Evolutionary conservation across 2,113 vertebrate species (phyloP), one percentile per base, ranked within the genome.

Genomic region (Lophius piscatorius): DNA sequence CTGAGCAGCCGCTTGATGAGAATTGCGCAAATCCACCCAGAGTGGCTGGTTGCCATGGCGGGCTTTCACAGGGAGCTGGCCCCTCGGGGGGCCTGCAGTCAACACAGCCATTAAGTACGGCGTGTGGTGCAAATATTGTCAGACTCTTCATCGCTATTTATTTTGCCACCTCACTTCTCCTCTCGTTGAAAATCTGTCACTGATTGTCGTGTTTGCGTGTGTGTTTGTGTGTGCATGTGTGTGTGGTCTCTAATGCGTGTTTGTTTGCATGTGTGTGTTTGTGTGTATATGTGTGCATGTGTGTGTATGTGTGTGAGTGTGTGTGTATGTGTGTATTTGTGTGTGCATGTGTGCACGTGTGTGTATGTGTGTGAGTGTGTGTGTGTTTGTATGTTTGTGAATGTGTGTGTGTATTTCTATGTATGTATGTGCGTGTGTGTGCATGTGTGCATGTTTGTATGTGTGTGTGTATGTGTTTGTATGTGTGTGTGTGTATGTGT

Each of bases 31-130:
- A 78, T 79, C 63, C 81, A 63, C 64, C 75, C 75, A 45, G 77
- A 78, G 83, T 82, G 77, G 72, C 81, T 62, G 68, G 88, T 88
- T 89, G 81, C 87, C 87, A 90, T 89, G 88, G 89, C 14, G 65
- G 80, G 67, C 44, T 72, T 81, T 86, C 87, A 89, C 85, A 82
- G 61, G 76, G 82, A 83, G 80, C 52, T 13, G 60, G 60, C 76
- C 78, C 49, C 90, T 84, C 82, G 20, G 56, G 89, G 76, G 83
- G 61, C 57, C 59, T 71, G 68, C 39, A 60, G 70, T 76, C 69
- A 68, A 67, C 69, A 71, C 61, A 59, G 33, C 45, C 41, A 74
- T 79, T 72, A 69, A 71, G 69, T 51, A 54, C 1, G 40, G 11
- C 35, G 67, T 63, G 49, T 41, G 26, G 6, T 8, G n/a, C 17